phyloP scores from a whole-genome alignment of 2,888 invertebrate genomes.

The Cyclophora punctaria region DNA sequence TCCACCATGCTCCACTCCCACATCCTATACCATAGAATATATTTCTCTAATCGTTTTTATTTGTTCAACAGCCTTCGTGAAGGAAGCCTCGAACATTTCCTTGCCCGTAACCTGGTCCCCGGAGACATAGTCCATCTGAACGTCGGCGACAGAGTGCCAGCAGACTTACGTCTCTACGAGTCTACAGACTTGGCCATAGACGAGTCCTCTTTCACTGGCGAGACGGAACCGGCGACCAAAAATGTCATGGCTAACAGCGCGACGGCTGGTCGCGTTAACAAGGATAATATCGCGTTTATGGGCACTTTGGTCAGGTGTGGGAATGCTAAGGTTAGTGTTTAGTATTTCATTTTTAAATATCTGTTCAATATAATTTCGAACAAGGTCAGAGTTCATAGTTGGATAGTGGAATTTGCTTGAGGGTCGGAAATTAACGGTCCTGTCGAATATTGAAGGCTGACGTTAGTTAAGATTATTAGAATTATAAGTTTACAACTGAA shows the following conservation, averaged over 20 bases:
- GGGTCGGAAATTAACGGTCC: constrained; percentile 37
- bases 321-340: constrained; percentile 85
- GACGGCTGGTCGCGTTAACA: constrained; percentile 79
- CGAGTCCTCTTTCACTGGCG: constrained; percentile 99
- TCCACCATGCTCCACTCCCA: neutral
- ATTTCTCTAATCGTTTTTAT: constrained; percentile 5
- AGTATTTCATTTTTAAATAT: too few relatives aligned
- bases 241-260: constrained; percentile 79
- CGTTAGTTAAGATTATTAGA: constrained; percentile 37
- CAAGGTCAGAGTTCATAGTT: constrained; percentile 27
- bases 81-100: constrained; percentile 89
- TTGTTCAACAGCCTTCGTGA: constrained; percentile 86
- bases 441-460: constrained; percentile 31
- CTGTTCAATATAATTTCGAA: neutral
- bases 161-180: constrained; percentile 95
- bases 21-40: too few relatives aligned
- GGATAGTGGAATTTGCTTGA: constrained; percentile 36
- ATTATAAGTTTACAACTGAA: constrained; percentile 21
- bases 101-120: constrained; percentile 96
- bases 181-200: constrained; percentile 94
- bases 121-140: constrained; percentile 95
- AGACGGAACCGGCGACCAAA: constrained; percentile 94
- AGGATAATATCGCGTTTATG: constrained; percentile 96
- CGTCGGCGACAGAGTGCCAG: constrained; percentile 97
- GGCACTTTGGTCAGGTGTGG: constrained; percentile 97